These are phyloP conservation scores for Phoronis australis DNA, from an alignment of 2,888 invertebrate species.

Conservation along the genomic window DNA sequence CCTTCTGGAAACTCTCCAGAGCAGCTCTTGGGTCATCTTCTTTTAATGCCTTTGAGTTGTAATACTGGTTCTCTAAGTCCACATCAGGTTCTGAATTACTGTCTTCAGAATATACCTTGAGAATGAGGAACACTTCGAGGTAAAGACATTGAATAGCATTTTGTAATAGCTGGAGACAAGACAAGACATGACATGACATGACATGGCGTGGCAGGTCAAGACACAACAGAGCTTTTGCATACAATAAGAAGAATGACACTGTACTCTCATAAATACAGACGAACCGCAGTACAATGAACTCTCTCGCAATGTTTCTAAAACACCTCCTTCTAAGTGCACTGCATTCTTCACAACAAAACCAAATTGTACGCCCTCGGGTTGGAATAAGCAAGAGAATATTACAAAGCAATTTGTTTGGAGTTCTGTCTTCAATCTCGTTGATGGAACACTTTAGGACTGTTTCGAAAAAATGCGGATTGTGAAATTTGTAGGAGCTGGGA, in stretches of 20 bases:
- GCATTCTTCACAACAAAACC: too few species aligned
- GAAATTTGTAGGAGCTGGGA: neutral
- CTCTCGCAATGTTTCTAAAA: too few species aligned
- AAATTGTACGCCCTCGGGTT: too few species aligned
- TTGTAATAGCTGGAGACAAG: neutral
- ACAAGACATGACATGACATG: too few species aligned
- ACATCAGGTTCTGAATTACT: slow-evolving; percentile 99
- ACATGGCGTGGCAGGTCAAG: too few species aligned
- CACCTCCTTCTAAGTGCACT: too few species aligned
- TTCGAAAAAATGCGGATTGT: neutral
- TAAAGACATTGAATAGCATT: neutral
- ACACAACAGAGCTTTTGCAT: too few species aligned
- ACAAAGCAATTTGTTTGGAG: neutral
- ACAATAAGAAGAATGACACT: too few species aligned
- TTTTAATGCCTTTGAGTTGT: slow-evolving; percentile 96
- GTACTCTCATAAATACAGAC: too few species aligned
- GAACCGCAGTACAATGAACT: too few species aligned
- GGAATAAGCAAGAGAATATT: too few species aligned
- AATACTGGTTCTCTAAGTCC: slow-evolving; percentile 98
- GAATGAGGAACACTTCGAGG: slow-evolving; percentile 12
- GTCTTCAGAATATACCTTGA: slow-evolving; percentile 95
- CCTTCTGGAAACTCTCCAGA: slow-evolving; percentile 73
- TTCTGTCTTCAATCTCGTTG: neutral
- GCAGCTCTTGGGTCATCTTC: slow-evolving; percentile 93
- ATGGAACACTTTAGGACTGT: neutral